Conservation (phyloP, 2,797 vertebrate genomes). For the Lophotriccus pileatus region DNA sequence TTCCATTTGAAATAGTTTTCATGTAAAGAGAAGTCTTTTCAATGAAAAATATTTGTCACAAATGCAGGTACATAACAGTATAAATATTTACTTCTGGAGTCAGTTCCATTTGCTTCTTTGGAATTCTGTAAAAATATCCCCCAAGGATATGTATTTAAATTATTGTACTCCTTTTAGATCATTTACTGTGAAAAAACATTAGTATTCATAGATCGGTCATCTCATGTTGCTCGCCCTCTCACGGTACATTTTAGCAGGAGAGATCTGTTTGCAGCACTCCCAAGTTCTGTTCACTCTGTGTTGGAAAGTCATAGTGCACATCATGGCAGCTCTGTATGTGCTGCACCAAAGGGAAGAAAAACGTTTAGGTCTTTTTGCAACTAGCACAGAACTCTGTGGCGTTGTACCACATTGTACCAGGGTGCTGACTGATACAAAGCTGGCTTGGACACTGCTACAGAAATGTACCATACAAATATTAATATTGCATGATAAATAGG, state of each 20-base stretch:
- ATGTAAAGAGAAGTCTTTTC: neutral
- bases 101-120: neutral
- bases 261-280: neutral
- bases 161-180: neutral
- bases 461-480: neutral
- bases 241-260: neutral
- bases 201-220: neutral
- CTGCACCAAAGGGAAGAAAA: neutral
- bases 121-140: neutral
- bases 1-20: neutral
- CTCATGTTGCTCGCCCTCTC: neutral
- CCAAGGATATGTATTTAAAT: neutral
- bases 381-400: neutral
- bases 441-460: neutral
- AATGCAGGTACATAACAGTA: neutral
- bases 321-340: neutral
- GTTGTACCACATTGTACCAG: neutral
- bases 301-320: neutral
- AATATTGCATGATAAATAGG: neutral
- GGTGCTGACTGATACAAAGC: neutral
- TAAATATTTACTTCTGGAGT: neutral
- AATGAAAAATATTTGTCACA: neutral
- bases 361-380: neutral
- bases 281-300: neutral
- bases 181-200: neutral